Evolutionary conservation across 1,140 invertebrate genomes (phyloP), one percentile per base, ranked within the genome.

Genomic region (Mycetomoellerius zeteki): DNA sequence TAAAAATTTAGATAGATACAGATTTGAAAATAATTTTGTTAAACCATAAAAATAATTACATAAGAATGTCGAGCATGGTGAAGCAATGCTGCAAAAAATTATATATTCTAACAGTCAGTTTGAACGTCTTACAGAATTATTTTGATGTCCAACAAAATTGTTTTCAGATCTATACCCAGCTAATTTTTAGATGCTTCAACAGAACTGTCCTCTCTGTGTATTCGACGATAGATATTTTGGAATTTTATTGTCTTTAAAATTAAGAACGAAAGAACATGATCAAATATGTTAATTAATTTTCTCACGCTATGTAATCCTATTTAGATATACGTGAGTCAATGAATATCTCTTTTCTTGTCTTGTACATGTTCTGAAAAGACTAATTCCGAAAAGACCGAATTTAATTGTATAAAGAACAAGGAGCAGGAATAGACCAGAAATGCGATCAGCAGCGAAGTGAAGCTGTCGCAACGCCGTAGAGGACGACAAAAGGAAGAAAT

Each of bases 401-500:
- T 82, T 54, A 88, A 52, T 24, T 30, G n/a, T 27, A 27, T 7
- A 21, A 82, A 72, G 67, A 60, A 47, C 54, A 72, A 58, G 65
- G 19, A 65, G 47, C 30, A 37, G 56, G 73, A 76, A 87, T 88
- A 56, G 71, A 19, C 33, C 69, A 64, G 37, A 76, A 77, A 77
- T 62, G 33, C 73, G 73, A 77, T 58, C 65, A 24, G 33, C 52
- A 12, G 14, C 54, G 52, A 7, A 75, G 65, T 54, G 69, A 84
- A 73, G 52, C 69, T 84, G 69, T 84, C 80, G 80, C 80, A 30
- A 33, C 16, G 72, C 67, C 54, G 65, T 56, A 56, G 87, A 87
- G 92, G 93, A 93, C 87, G 88, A 90, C 88, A 73, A 90, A 91
- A 89, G 85, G 90, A 91, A 91, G 80, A 93, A 90, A 91, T 87